Evolutionary conservation across 2,113 vertebrate species (phyloP).

Genomic region (Gobiocypris rarus): DNA sequence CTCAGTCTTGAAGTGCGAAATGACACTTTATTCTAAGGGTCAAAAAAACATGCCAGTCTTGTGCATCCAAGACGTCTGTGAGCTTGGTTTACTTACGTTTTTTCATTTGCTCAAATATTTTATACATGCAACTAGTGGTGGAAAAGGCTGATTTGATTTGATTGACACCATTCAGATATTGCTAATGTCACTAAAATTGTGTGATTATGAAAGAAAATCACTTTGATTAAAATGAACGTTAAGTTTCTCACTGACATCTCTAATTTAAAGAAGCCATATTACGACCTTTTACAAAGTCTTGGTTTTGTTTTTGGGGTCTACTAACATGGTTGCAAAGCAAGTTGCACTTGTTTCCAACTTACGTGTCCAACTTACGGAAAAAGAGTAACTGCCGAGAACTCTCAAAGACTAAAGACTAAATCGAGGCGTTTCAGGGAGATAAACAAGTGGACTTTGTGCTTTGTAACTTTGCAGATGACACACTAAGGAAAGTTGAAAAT

Average conservation of each 20-base stretch:
- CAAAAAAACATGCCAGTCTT: slow-evolving; percentile 12
- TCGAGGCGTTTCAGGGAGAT: no score
- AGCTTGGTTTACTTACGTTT: neutral
- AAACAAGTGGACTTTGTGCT: no score
- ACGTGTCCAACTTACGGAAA: no score
- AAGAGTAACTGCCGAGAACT: no score
- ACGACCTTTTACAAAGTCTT: no score
- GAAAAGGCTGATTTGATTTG: neutral
- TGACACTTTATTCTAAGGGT: slow-evolving; percentile 27
- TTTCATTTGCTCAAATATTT: neutral
- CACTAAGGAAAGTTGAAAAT: no score
- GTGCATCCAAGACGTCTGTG: slow-evolving; percentile 18
- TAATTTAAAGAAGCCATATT: neutral
- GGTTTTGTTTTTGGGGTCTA: no score
- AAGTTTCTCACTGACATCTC: neutral
- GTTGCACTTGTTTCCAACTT: no score
- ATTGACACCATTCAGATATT: neutral
- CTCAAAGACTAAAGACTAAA: no score
- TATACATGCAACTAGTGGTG: neutral
- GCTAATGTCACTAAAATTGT: neutral
- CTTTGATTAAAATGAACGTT: no score
- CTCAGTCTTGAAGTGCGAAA: slow-evolving; percentile 4
- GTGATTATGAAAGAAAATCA: neutral
- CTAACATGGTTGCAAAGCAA: no score
- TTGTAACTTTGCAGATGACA: no score